These are phyloP conservation scores for Andrena bucephala DNA, from an alignment of 2,888 invertebrate genomes.

Conservation along the genomic window DNA sequence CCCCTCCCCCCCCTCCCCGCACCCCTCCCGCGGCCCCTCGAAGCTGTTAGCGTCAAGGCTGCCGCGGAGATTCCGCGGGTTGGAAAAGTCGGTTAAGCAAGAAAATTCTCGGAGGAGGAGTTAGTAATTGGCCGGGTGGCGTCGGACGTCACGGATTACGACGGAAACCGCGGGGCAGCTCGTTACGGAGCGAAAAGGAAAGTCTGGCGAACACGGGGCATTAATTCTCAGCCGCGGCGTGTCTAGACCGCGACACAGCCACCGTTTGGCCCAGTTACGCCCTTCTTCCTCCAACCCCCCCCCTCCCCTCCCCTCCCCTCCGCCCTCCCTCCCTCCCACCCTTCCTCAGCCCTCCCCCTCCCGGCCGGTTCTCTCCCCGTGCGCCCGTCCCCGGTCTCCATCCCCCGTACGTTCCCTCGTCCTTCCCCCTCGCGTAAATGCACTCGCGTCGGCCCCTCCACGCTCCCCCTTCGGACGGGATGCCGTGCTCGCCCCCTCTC, in stretches of 20 bases:
- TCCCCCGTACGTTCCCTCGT: neutral
- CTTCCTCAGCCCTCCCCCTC: constrained; percentile 17
- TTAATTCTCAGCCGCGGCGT: constrained; percentile 68
- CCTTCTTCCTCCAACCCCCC: constrained; percentile 62
- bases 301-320: neutral
- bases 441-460: constrained; percentile 22
- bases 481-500: constrained; percentile 39
- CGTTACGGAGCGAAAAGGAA: constrained; percentile 69
- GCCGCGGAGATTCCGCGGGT: no score
- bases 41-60: no score
- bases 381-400: neutral
- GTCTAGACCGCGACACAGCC: constrained; percentile 74
- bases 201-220: constrained; percentile 67
- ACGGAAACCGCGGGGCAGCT: constrained; percentile 51
- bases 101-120: no score
- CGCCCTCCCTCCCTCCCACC: constrained; percentile 10
- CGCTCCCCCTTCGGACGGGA: constrained; percentile 25
- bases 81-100: no score
- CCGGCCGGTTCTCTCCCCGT: constrained; percentile 3
- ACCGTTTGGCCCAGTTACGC: constrained; percentile 74
- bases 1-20: no score
- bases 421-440: constrained; percentile 11
- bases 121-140: constrained; percentile 21
- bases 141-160: constrained; percentile 47
- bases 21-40: no score